Base-by-base conservation (phyloP, 2,888 invertebrate species). In the Meloe dianella region DNA sequence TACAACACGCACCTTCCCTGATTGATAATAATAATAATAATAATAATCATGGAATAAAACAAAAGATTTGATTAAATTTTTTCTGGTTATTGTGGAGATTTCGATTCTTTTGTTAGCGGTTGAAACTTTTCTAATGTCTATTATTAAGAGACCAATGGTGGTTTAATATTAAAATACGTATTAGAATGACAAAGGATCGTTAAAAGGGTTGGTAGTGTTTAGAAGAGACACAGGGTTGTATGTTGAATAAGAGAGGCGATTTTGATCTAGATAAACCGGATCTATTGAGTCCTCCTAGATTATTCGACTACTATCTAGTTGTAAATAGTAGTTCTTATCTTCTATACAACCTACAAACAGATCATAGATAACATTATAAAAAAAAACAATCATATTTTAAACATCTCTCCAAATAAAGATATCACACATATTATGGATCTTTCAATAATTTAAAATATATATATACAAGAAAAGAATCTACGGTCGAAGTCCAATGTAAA, bases 141-240 rank as follows among this genome's bases (percentile, higher is more conserved):
- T 20, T 47, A 20, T 20, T 47, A 47, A 69, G 71, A 73, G 71
- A 72, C 67, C 78, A 75, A 74, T 74, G 75, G 77, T 58, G 32
- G 58, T 79, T 77, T 78, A 78, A 78, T 77, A 77, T 78, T 79
- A 77, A 78, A 77, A 76, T 73, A 72, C 68, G 73, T 71, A 77
- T 78, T 77, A 76, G 68, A 75, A 76, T 76, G 69, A 77, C 76
- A 76, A 77, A 76, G 72, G 63, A 57, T 20, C 51, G 63, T 59
- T 57, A 64, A 60, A n/a, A 47, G 47, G 30, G 41, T 27, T 24
- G 17, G 17, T 6, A 14, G 14, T 35, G 32, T 4, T 7, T 32
- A 59, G 22, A 56, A 32, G 27, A 38, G 22, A 47, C 30, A 30
- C 17, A 27, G 14, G 29, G 59, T 20, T 60, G 60, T 24, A 47